Evolutionary conservation across 92 coral and sea anemone genomes (phyloP).

Genomic region (Parazoanthus darwini): DNA sequence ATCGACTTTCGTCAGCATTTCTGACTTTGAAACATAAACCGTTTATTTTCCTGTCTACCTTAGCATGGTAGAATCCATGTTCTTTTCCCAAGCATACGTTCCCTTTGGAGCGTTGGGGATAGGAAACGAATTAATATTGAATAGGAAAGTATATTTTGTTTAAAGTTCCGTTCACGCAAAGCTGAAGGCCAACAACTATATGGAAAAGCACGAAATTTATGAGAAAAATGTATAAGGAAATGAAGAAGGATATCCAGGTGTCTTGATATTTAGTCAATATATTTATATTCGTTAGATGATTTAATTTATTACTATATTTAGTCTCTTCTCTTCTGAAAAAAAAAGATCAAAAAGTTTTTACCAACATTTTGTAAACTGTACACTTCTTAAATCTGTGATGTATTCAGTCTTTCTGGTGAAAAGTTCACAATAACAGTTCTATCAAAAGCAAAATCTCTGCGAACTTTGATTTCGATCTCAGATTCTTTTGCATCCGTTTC

Average conservation of each 20-base stretch:
- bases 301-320: neutral
- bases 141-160: neutral
- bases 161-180: no score
- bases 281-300: neutral
- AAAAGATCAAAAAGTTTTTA: neutral
- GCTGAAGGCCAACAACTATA: neutral
- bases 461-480: neutral
- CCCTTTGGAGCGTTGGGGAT: no score
- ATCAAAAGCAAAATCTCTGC: constrained; percentile 14
- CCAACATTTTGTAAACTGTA: neutral
- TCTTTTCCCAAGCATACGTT: neutral
- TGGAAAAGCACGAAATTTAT: neutral
- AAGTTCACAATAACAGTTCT: constrained; percentile 28
- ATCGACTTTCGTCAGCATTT: neutral
- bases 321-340: neutral
- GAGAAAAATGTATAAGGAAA: neutral
- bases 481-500: neutral
- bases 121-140: neutral
- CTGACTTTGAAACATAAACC: neutral
- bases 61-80: no score
- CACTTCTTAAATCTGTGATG: neutral
- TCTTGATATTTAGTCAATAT: constrained; percentile 30
- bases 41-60: no score
- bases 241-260: neutral
- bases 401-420: neutral